Evolutionary conservation across 2,113 vertebrate species (phyloP), one percentile per base, ranked within the genome.

Genomic region (Hipposideros armiger): DNA sequence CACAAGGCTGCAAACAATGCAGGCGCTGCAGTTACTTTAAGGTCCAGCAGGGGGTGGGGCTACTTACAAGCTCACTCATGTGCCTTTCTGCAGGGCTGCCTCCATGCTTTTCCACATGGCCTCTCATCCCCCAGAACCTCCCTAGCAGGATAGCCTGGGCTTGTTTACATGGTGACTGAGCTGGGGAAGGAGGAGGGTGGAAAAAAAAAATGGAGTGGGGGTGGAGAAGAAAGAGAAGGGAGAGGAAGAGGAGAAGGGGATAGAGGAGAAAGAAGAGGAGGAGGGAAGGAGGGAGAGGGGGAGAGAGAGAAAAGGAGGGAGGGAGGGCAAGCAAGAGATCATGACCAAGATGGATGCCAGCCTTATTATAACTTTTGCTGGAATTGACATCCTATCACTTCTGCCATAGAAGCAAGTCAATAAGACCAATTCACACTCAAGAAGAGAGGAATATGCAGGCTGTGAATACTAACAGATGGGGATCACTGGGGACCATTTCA

Each of bases 211-310:
- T 10, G 14, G n/a, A 1, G 13, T 14, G 7, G 1, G 4, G 8
- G 28, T 30, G 36, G 11, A 9, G 7, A 16, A 28, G 2, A 13
- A 11, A 64, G 24, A 45, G 47, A 11, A n/a, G 19, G 8, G 19
- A 62, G 17, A 19, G 30, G n/a, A 69, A 2, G 17, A 30, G 58
- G 15, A 32, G 62, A 26, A 36, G n/a, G 22, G 66, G 19, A 36
- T 28, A 40, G 47, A 54, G n/a, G 62, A 58, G 40, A 36, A n/a
- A 16, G 8, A 36, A 11, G 30, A 76, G 11, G 30, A 76, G 11
- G 0, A 13, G 15, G 56, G n/a, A 11, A 20, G 0, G 7, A 17
- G 4, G 73, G 24, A 28, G 0, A 4, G 20, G 8, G 10, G 54
- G 11, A 7, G 42, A 28, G 15, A 52, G 24, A 13, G 36, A 28